Base-by-base conservation (phyloP, 2,113 vertebrate genomes). In the zebrafish (Danio rerio) region DNA sequence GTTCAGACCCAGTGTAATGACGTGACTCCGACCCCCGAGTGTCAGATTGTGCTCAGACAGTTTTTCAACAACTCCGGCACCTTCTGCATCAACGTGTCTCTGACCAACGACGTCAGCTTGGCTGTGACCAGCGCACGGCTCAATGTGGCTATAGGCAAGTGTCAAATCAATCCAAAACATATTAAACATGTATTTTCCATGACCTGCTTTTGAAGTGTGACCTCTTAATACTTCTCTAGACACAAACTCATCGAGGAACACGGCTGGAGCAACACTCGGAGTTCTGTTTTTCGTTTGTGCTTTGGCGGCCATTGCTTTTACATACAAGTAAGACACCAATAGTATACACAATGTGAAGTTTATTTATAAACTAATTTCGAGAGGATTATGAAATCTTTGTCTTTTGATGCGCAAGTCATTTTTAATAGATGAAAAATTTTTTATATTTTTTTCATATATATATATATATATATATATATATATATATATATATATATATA, bases 1-100 rank as follows among this genome's bases (percentile, higher is more conserved):
- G 87, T 95, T 66, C 88, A 94, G 56, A 94, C 92, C 0, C 71
- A 93, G 40, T 99, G 97, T 88, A 93, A 80, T 43, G 85, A 90
- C 3, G 95, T 96, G 79, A 56, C 88, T 0, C 95, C 96, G 0
- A 91, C 91, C 4, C 92, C 95, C 5, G 94, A 95, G 85, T 98
- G 97, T 87, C 94, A 96, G 84, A 89, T 99, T 71, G 92, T 97
- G 82, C 92, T 99, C 59, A 92, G 95, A 4, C 96, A 96, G 88
- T 93, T 91, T 83, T 96, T 99, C 89, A 96, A 95, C 53, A 90
- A 94, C 66, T 94, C 95, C 0, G 97, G 97, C 8, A 90, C 94
- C 47, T 99, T 96, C 90, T 99, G 97, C 87, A 92, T 99, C 86
- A 98, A 98, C 74, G 94, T 99, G 70, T 97, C 97, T 15, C 71